A percentile compares a stretch with the other conserved stretches of the same genome.
Evolutionary conservation across 2,113 vertebrate species (phyloP).

Genomic region (Vulpes ferrilata): DNA sequence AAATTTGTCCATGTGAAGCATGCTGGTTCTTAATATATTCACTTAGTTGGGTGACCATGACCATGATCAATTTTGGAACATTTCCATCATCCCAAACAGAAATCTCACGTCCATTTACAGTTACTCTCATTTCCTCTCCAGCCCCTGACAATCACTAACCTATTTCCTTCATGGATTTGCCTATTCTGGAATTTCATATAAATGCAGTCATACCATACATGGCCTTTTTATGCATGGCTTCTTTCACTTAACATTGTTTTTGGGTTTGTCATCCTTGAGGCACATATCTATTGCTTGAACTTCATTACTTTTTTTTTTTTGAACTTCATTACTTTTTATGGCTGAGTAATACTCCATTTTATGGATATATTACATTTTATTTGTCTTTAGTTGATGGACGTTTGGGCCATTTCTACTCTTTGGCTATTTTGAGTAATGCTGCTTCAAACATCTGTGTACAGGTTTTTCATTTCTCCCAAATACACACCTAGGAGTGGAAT

Average conservation of each 20-base stretch:
- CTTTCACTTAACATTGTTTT: background rate
- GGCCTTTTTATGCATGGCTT: background rate
- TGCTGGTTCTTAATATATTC: background rate
- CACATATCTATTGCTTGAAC: background rate
- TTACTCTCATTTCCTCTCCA: background rate
- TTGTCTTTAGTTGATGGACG: background rate
- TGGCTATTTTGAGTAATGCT: background rate
- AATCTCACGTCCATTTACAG: background rate
- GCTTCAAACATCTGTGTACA: background rate
- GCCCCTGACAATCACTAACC: background rate
- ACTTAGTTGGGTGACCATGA: background rate
- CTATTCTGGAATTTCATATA: background rate
- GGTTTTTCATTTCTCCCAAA: background rate
- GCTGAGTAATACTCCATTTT: background rate
- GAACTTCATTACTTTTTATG: background rate
- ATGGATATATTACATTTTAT: background rate
- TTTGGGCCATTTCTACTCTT: background rate
- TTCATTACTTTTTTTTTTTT: background rate
- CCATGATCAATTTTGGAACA: background rate
- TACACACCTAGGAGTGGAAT: background rate
- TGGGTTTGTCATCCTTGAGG: background rate
- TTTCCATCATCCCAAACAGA: background rate
- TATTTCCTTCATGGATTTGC: constrained; percentile 3
- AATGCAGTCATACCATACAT: background rate
- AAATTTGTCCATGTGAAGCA: background rate